Conservation (phyloP, 2,113 vertebrate genomes). For the Nothobranchius furzeri region DNA sequence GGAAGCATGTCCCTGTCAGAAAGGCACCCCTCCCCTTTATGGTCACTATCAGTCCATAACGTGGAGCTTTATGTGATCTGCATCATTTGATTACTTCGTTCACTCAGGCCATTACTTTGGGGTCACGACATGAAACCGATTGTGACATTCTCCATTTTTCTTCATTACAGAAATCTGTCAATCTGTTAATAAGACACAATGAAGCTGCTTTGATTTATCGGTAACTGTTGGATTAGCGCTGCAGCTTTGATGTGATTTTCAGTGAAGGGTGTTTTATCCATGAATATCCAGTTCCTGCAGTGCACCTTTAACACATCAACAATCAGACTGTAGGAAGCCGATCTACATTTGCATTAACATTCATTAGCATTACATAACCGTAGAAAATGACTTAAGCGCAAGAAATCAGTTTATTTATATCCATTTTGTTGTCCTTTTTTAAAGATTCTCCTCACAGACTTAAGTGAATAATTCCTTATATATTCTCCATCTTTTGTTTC, state of each 20-base stretch:
- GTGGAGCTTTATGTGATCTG: slow-evolving; percentile 26
- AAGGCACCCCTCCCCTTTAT: slow-evolving; percentile 17
- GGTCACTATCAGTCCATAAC: slow-evolving; percentile 11
- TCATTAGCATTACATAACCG: no score
- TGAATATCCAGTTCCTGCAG: slow-evolving; percentile 4
- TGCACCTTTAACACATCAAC: slow-evolving; percentile 15
- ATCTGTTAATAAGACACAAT: slow-evolving; percentile 36
- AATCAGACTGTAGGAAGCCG: slow-evolving; percentile 27
- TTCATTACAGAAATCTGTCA: slow-evolving; percentile 42
- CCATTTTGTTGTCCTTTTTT: not conserved
- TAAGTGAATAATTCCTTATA: slow-evolving; percentile 12
- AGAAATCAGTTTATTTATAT: no score
- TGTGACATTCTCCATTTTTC: slow-evolving; percentile 56
- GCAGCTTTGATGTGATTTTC: slow-evolving; percentile 44
- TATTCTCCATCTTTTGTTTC: slow-evolving; percentile 1
- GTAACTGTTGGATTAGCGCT: slow-evolving; percentile 25
- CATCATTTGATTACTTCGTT: slow-evolving; percentile 35
- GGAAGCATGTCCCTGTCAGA: slow-evolving; percentile 21
- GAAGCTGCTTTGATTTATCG: slow-evolving; percentile 46
- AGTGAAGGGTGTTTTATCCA: slow-evolving; percentile 29
- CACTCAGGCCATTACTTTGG: slow-evolving; percentile 37
- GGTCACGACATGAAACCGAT: slow-evolving; percentile 48
- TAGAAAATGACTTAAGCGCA: no score
- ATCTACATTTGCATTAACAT: not conserved
- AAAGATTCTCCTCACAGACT: not conserved